phyloP scores from a whole-genome alignment of 2,113 vertebrate species.

The Mustela lutreola region DNA sequence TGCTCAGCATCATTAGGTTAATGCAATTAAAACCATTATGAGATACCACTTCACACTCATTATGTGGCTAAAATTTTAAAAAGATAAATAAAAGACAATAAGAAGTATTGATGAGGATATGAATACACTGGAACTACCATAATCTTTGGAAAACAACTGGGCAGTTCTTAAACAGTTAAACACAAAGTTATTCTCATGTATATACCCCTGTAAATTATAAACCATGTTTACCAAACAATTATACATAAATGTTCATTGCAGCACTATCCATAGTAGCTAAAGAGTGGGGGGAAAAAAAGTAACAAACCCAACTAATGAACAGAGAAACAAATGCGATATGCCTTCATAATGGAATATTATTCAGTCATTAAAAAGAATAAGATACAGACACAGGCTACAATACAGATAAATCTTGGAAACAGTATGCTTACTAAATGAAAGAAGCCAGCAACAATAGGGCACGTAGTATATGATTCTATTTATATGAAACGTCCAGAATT shows the following conservation, averaged over 20 bases:
- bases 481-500: neutral
- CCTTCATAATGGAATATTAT: neutral
- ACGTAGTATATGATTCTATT: neutral
- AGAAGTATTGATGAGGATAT: neutral
- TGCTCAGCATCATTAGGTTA: neutral
- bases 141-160: neutral
- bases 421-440: neutral
- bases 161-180: neutral
- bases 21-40: neutral
- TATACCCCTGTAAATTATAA: neutral
- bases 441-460: neutral
- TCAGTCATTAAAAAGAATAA: neutral
- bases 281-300: neutral
- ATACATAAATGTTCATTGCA: neutral
- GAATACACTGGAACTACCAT: neutral
- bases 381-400: neutral
- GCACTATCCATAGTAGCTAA: neutral
- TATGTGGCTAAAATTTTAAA: neutral
- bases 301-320: neutral
- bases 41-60: neutral
- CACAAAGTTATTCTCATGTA: neutral
- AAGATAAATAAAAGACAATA: neutral
- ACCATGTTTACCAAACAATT: neutral
- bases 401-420: neutral
- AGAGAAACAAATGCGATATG: neutral